A percentile compares a stretch with the other conserved stretches of the same genome.
These are phyloP conservation scores for Sciurus vulgaris DNA, from an alignment of 2,797 vertebrate species.

Conservation along the genomic window DNA sequence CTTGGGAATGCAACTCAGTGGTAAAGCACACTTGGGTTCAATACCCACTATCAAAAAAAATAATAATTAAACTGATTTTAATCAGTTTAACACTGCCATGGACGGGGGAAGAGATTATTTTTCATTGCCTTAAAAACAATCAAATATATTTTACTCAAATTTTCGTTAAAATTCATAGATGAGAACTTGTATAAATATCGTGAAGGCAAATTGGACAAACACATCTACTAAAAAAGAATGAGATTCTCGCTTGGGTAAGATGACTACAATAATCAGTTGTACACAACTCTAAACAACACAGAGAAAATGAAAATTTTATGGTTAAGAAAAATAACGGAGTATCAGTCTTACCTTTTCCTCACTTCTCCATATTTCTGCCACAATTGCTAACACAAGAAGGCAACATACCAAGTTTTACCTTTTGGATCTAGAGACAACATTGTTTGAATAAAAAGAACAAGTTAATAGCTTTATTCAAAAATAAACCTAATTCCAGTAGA, in stretches of 20 bases:
- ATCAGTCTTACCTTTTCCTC: not conserved
- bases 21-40: too few species aligned
- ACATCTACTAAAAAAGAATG: slow-evolving; percentile 31
- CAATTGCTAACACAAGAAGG: not conserved
- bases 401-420: slow-evolving; percentile 39
- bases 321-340: slow-evolving; percentile 37
- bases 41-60: too few species aligned
- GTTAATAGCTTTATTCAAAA: slow-evolving; percentile 59
- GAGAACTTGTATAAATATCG: slow-evolving; percentile 71
- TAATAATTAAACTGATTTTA: too few species aligned
- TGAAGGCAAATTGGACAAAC: slow-evolving; percentile 60
- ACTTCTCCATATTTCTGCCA: slow-evolving; percentile 10
- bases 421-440: slow-evolving; percentile 27
- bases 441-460: slow-evolving; percentile 52
- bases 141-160: slow-evolving; percentile 56
- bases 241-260: slow-evolving; percentile 19
- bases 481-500: slow-evolving; percentile 45
- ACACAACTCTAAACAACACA: slow-evolving; percentile 29
- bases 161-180: slow-evolving; percentile 73
- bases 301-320: not conserved
- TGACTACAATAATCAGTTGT: not conserved
- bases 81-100: not conserved
- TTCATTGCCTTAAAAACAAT: slow-evolving; percentile 61
- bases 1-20: too few species aligned
- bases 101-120: not conserved